Base-by-base conservation (phyloP, 2,797 vertebrate species). In the Propithecus deckenii region DNA sequence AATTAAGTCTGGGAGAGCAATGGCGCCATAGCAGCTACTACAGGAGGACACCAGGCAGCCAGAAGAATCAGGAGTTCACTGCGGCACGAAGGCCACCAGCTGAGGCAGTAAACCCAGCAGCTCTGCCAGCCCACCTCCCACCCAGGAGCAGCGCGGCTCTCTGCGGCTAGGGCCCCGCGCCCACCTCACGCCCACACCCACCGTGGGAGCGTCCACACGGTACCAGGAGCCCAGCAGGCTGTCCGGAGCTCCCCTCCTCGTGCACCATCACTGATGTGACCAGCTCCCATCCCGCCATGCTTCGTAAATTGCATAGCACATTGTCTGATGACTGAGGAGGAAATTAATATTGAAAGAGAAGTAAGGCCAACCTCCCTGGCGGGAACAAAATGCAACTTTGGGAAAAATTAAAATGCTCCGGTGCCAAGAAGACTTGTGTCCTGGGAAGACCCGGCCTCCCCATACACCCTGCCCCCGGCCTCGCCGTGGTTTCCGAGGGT, bases 151-250 rank as follows among this genome's bases (percentile, higher is more conserved):
- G 10, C 4, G 18, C 0, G 25, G 25, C 20, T 79, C 20, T 12
- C 57, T 18, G 18, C 2, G 14, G 43, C 52, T 2, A 30, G 32
- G 22, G 9, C 14, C 2, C 30, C n/a, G 3, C 0, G 4, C 30
- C 30, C 59, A 1, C 41, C 7, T 23, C 41, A 50, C 25, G 4
- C 5, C 13, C 7, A 8, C 25, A 3, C 43, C 7, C 14, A 20
- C 38, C 0, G 0, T 3, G 41, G 48, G 63, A 14, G 30, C 78
- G 61, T 5, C 14, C 6, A 4, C 22, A 4, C 1, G 1, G 35
- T 4, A 2, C 2, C 9, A 55, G 38, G 32, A 10, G 22, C 3
- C 0, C 11, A 1, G 57, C 11, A 9, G 71, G 41, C 32, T 17
- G 4, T 17, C 22, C 1, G 2, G 48, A 4, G 9, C 41, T 7